A percentile compares a stretch with the other conserved stretches of the same genome.
phyloP scores from a whole-genome alignment of 2,888 invertebrate species.

The Platynereis dumerilii region DNA sequence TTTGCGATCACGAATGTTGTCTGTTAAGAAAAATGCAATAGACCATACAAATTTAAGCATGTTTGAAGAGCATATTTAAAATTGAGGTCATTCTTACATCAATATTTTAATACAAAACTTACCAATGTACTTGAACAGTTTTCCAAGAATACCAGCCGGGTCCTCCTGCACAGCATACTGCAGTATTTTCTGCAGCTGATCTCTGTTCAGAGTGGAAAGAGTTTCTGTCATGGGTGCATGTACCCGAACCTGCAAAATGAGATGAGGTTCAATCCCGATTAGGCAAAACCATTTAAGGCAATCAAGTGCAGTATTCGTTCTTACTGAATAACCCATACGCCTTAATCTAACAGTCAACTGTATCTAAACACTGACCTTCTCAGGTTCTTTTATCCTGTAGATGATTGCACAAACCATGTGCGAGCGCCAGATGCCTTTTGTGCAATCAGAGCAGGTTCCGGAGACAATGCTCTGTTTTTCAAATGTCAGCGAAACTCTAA shows the following conservation, averaged over 20 bases:
- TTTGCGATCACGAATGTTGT: conserved; percentile 30
- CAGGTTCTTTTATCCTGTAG: conserved; percentile 29
- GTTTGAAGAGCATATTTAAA: no score
- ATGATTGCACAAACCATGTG: conserved; percentile 32
- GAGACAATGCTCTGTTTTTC: conserved; percentile 33
- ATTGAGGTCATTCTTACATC: no score
- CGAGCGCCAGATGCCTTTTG: conserved; percentile 33
- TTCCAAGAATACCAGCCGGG: conserved; percentile 35
- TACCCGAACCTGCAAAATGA: conserved; percentile 27
- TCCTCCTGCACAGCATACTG: conserved; percentile 37
- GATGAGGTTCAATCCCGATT: not conserved
- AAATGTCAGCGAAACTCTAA: conserved; percentile 35
- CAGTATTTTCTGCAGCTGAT: conserved; percentile 36
- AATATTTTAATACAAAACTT: not conserved
- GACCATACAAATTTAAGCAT: no score
- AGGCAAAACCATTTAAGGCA: not conserved
- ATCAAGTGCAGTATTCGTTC: not conserved
- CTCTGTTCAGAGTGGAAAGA: conserved; percentile 29
- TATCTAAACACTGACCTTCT: conserved; percentile 18
- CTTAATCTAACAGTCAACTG: not conserved
- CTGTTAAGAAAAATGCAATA: conserved; percentile 14
- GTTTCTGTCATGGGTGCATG: conserved; percentile 38
- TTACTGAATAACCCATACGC: no score
- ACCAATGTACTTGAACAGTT: conserved; percentile 36
- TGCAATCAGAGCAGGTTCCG: conserved; percentile 34